A percentile compares a stretch with the other conserved stretches of the same genome.
Evolutionary conservation across 2,888 invertebrate genomes (phyloP).

Genomic region (Cephonodes hylas): DNA sequence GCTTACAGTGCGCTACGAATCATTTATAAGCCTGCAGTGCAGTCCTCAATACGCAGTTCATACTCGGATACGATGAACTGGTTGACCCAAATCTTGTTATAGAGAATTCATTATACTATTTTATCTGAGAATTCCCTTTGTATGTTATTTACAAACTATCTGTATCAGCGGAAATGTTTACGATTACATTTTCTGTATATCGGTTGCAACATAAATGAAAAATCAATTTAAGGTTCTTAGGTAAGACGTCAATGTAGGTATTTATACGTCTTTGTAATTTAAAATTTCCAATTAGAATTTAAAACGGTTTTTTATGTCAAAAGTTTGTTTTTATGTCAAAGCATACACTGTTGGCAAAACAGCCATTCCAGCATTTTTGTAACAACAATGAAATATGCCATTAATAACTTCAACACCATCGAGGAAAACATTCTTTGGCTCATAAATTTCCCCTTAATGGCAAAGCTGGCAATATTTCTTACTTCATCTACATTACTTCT

Average conservation of each 20-base stretch:
- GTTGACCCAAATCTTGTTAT: slow-evolving; percentile 39
- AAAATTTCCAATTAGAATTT: not conserved
- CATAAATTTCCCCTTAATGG: slow-evolving; percentile 68
- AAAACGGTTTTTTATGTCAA: not conserved
- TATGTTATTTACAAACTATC: not conserved
- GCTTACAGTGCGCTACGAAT: slow-evolving; percentile 2
- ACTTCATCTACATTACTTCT: slow-evolving; percentile 71
- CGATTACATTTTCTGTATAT: not conserved
- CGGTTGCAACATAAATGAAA: too few relatives aligned
- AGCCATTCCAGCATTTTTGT: slow-evolving; percentile 26
- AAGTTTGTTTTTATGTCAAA: slow-evolving; percentile 1
- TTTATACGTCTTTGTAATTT: not conserved
- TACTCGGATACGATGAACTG: slow-evolving; percentile 33
- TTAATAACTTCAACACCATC: slow-evolving; percentile 65
- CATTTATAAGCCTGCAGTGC: slow-evolving; percentile 24
- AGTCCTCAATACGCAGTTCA: slow-evolving; percentile 18
- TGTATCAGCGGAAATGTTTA: not conserved
- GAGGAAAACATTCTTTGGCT: slow-evolving; percentile 49
- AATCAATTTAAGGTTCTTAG: too few relatives aligned
- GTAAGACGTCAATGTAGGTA: too few relatives aligned
- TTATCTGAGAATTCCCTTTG: not conserved
- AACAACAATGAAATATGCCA: slow-evolving; percentile 43
- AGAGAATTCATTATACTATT: slow-evolving; percentile 24
- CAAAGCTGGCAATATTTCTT: slow-evolving; percentile 63
- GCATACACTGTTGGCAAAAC: not conserved